Conservation (phyloP, 2,797 vertebrate genomes). For the Melanotaenia boesemani region DNA sequence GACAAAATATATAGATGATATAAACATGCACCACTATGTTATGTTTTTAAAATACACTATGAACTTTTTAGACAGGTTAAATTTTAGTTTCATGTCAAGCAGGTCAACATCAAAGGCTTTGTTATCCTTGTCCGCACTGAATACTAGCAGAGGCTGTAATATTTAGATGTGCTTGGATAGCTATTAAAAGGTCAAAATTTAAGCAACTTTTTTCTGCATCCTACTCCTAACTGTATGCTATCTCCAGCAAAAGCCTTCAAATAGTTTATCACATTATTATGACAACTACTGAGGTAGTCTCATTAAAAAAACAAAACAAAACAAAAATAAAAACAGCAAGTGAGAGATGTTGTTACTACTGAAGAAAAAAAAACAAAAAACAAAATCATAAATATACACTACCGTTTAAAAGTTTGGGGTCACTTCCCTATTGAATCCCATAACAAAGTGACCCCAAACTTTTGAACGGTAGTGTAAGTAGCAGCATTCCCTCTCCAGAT, state of each 20-base stretch:
- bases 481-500: too few species aligned
- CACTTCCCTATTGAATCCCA: too few species aligned
- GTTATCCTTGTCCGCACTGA: neutral
- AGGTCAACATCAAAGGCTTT: neutral
- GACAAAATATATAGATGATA: neutral
- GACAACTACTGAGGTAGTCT: neutral
- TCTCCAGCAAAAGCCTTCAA: neutral
- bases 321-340: neutral
- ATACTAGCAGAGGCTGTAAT: neutral
- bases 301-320: neutral
- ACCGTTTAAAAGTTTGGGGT: too few species aligned
- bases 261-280: neutral
- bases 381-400: too few species aligned
- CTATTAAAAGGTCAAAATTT: neutral
- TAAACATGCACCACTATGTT: neutral
- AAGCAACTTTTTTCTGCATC: too few species aligned
- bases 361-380: neutral
- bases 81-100: neutral
- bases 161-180: neutral
- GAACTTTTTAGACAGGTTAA: neutral
- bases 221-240: neutral
- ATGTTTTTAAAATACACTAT: too few species aligned
- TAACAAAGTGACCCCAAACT: too few species aligned
- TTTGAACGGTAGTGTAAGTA: too few species aligned
- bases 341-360: neutral